Evolutionary conservation across 2,113 vertebrate species (phyloP), one percentile per base, ranked within the genome.

Genomic region (Gymnorhina tibicen): DNA sequence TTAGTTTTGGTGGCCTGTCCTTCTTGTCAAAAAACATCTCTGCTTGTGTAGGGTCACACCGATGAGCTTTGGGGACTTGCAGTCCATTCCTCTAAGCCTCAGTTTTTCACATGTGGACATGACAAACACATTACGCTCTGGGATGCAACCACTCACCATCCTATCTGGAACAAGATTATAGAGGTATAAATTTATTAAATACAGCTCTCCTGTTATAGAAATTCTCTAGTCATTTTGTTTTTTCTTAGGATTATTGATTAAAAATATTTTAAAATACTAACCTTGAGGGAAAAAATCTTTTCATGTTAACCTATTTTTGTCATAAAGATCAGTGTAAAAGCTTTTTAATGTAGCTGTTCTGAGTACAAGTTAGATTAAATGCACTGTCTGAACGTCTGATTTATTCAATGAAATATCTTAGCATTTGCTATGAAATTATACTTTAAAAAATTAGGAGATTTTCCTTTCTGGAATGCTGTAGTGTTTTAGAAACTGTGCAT

Each of bases 11-110:
- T 83, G 60, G 33, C 83, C 41, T 78, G 41, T 74, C 24, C 68
- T 69, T 49, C 22, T 90, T 69, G 21, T 91, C 52, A 96, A 60
- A 47, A 90, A 91, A 6, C 3, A 12, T 93, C 81, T 87, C 42
- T 97, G 30, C 68, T 95, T 87, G 27, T 83, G 11, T 87, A 99
- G 99, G 99, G 99, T 81, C 99, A 99, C 96, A 99, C 98, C 2
- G 99, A 99, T 88, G 99, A 99, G 95, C 97, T 99, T 13, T 99
- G 99, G 99, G 99, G 99, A 63, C 98, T 99, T 95, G 98, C 99
- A n/a, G 95, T 98, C 26, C 99, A 99, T 75, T 99, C 99, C 62
- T 98, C 97, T 39, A 99, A 98, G 93, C 97, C 98, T 84, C 99
- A 99, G 82, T 99, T 99, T 95, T 97, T 99, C 94, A 99, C 99